A percentile compares a stretch with the other conserved stretches of the same genome.
These are phyloP conservation scores for Etheostoma perlongum DNA, from an alignment of 2,797 vertebrate species.

Conservation along the genomic window DNA sequence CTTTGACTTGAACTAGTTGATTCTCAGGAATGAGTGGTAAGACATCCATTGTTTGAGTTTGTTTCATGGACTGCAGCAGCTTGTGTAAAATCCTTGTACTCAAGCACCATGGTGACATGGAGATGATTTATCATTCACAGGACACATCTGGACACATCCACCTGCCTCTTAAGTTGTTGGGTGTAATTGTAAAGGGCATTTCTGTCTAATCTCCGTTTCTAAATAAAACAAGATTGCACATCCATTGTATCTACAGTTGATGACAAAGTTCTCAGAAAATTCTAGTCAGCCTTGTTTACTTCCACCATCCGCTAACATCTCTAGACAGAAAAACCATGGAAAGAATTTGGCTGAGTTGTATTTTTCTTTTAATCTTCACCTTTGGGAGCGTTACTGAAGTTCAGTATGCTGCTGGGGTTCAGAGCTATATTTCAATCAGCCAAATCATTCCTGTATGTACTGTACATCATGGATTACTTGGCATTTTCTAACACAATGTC, in stretches of 20 bases:
- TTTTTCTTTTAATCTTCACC: not conserved
- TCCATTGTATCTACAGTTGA: not conserved
- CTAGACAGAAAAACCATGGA: not conserved
- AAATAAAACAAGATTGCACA: not conserved
- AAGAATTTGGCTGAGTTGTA: not conserved
- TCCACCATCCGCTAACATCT: not conserved
- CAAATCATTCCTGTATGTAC: not conserved
- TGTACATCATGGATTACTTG: not conserved
- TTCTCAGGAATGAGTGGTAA: not conserved
- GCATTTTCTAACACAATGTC: not conserved
- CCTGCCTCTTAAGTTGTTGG: not conserved
- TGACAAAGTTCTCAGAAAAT: not conserved
- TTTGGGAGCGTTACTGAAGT: not conserved
- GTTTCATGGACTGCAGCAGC: not conserved
- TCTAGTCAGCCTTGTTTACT: not conserved
- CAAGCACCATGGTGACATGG: not conserved
- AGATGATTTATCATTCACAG: not conserved
- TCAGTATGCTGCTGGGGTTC: not conserved
- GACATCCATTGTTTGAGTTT: too few species aligned
- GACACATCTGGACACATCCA: not conserved
- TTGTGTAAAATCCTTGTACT: not conserved
- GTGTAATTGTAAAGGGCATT: not conserved
- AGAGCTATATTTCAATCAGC: not conserved
- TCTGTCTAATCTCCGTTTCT: conserved; percentile 2
- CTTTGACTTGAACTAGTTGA: not conserved